Evolutionary conservation across 2,888 invertebrate genomes (phyloP).

Genomic region (Eupithecia subfuscata): DNA sequence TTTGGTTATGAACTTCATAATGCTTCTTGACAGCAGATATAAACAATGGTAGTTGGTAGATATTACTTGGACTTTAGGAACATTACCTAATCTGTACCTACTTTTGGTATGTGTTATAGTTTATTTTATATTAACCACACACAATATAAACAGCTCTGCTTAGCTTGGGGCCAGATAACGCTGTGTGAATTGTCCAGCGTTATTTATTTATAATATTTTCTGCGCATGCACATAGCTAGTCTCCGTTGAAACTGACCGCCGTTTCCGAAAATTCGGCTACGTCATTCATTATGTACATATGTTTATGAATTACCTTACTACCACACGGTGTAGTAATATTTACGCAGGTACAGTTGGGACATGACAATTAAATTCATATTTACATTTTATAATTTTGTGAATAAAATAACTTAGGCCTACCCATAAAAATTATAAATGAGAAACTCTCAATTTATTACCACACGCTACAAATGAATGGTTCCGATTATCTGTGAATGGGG

Average conservation of each 20-base stretch:
- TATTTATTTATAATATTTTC: too few species aligned
- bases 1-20: too few species aligned
- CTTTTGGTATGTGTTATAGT: too few species aligned
- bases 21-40: neutral
- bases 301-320: neutral
- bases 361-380: neutral
- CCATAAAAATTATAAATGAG: neutral
- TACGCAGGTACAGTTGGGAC: neutral
- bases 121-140: too few species aligned
- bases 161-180: too few species aligned
- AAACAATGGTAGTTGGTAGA: neutral
- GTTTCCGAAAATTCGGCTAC: too few species aligned
- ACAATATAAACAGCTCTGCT: too few species aligned
- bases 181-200: too few species aligned
- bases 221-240: too few species aligned
- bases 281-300: too few species aligned
- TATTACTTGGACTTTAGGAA: neutral
- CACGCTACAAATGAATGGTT: conserved; percentile 25
- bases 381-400: neutral
- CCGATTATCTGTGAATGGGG: conserved; percentile 27
- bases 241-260: too few species aligned
- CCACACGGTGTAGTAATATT: neutral
- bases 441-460: conserved; percentile 10
- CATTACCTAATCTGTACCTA: too few species aligned
- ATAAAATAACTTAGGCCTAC: neutral